These are phyloP conservation scores for Coenonympha glycerion DNA, from an alignment of 2,888 invertebrate species.

Conservation along the genomic window DNA sequence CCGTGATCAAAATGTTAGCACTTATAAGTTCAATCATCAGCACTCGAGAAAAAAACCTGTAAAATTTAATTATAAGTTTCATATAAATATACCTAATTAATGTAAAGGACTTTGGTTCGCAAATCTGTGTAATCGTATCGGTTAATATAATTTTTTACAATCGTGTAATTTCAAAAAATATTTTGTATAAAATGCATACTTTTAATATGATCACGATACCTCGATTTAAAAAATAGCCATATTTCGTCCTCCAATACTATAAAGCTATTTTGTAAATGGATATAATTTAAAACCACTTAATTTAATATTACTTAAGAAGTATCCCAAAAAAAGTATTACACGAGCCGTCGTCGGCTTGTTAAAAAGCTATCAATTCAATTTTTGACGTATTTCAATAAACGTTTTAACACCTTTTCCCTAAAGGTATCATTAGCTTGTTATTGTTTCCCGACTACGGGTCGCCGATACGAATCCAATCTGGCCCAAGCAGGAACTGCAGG, in stretches of 20 bases:
- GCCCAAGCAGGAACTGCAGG: background rate
- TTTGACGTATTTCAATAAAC: constrained; percentile 71
- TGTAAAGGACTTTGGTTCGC: too few relatives aligned
- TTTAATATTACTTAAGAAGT: constrained; percentile 13
- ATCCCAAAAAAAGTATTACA: constrained; percentile 14
- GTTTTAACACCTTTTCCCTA: constrained; percentile 74
- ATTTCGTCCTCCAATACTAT: background rate
- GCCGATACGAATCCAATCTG: constrained; percentile 35
- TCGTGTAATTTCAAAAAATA: too few relatives aligned
- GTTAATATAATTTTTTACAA: too few relatives aligned
- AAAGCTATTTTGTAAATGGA: constrained; percentile 1
- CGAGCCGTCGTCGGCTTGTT: constrained; percentile 56
- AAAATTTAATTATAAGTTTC: background rate
- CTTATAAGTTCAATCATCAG: constrained; percentile 1
- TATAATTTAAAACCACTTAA: constrained; percentile 8
- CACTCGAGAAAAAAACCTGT: background rate
- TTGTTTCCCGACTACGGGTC: constrained; percentile 43
- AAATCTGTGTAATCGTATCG: too few relatives aligned
- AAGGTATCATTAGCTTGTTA: constrained; percentile 71
- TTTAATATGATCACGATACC: too few relatives aligned
- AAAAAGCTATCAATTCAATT: constrained; percentile 72
- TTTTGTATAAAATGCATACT: too few relatives aligned
- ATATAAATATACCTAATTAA: too few relatives aligned
- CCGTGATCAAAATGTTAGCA: constrained; percentile 9
- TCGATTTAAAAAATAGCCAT: background rate